Evolutionary conservation across 2,797 vertebrate species (phyloP).

Genomic region (Acrocephalus scirpaceus): DNA sequence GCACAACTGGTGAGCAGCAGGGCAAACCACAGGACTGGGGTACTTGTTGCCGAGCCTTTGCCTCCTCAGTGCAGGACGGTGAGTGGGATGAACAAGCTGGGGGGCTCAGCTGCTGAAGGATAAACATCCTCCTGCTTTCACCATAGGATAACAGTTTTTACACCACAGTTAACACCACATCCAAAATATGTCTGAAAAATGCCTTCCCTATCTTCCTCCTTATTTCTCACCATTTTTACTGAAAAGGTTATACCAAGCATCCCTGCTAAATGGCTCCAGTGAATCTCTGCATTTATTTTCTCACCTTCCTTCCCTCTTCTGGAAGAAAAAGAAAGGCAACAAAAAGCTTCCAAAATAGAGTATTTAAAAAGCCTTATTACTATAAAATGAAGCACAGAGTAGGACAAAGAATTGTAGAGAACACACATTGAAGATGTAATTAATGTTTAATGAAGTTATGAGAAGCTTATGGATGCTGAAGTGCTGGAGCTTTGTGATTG

Average conservation of each 20-base stretch:
- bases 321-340: neutral
- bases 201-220: neutral
- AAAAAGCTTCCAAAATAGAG: neutral
- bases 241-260: neutral
- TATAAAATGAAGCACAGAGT: neutral
- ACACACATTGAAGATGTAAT: neutral
- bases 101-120: neutral
- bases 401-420: neutral
- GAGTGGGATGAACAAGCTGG: neutral
- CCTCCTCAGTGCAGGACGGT: accelerated
- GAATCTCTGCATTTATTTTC: neutral
- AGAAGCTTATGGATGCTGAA: neutral
- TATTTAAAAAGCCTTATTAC: neutral
- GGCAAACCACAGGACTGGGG: neutral
- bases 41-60: neutral
- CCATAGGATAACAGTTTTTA: neutral
- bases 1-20: neutral
- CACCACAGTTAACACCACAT: neutral
- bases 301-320: neutral
- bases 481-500: neutral
- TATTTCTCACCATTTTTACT: neutral
- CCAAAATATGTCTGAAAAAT: neutral
- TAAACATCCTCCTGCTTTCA: neutral
- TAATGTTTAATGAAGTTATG: neutral
- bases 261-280: neutral